phyloP scores from a whole-genome alignment of 2,888 invertebrate genomes.

The Orchestes rusci region DNA sequence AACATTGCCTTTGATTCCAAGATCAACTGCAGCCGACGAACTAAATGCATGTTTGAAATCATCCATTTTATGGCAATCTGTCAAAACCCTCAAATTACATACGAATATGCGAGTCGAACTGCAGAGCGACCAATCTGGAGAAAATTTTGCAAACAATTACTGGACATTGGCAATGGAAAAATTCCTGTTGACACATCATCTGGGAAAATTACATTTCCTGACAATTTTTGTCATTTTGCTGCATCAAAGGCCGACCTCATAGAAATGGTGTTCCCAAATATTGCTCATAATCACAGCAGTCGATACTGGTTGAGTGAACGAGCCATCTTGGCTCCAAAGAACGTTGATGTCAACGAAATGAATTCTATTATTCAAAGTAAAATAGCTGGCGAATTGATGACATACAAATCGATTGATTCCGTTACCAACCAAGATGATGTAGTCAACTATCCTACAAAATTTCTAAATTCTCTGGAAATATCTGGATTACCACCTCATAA shows the following conservation, averaged over 20 bases:
- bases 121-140: not conserved
- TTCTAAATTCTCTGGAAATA: too few species aligned
- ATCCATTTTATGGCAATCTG: slow-evolving; percentile 26
- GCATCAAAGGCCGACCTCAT: not conserved
- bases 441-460: too few species aligned
- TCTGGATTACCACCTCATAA: slow-evolving; percentile 21
- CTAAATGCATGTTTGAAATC: slow-evolving; percentile 32
- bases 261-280: slow-evolving; percentile 1
- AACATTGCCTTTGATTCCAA: slow-evolving; percentile 28
- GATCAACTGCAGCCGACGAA: slow-evolving; percentile 34
- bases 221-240: not conserved
- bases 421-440: not conserved
- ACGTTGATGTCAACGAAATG: not conserved
- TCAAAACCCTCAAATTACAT: not conserved
- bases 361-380: not conserved
- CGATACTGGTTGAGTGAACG: slow-evolving; percentile 1
- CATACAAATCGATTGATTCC: not conserved
- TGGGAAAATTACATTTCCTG: not conserved
- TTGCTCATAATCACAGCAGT: not conserved
- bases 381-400: not conserved
- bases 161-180: slow-evolving; percentile 1
- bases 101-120: slow-evolving; percentile 1
- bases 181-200: not conserved
- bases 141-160: slow-evolving; percentile 1
- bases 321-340: not conserved